A percentile compares a stretch with the other conserved stretches of the same genome.
phyloP scores from a whole-genome alignment of 1,140 invertebrate species.

The Atta cephalotes region DNA sequence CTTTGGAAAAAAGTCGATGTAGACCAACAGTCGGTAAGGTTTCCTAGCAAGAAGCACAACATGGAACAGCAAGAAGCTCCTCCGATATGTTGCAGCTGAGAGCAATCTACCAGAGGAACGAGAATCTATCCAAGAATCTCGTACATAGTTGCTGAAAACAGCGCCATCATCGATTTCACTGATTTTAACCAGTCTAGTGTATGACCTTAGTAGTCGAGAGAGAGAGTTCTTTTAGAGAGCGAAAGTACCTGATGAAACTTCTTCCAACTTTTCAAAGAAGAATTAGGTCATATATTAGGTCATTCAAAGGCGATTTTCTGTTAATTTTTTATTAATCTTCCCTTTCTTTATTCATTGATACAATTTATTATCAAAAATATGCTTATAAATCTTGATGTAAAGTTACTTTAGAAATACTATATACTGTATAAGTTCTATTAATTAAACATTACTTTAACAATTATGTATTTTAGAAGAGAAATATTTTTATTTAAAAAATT shows the following conservation, averaged over 20 bases:
- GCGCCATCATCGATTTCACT: slow-evolving; percentile 66
- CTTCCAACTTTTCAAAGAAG: slow-evolving; percentile 48
- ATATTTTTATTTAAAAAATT: not conserved
- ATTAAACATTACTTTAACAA: no score
- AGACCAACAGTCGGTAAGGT: slow-evolving; percentile 71
- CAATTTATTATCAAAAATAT: not conserved
- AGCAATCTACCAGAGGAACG: slow-evolving; percentile 41
- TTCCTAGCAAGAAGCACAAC: slow-evolving; percentile 39
- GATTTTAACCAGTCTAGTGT: not conserved
- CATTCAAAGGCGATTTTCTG: not conserved
- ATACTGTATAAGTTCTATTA: no score
- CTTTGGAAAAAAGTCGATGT: slow-evolving; percentile 37
- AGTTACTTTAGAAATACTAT: not conserved
- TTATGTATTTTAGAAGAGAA: not conserved
- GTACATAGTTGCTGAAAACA: slow-evolving; percentile 9
- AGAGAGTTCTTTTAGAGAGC: slow-evolving; percentile 30
- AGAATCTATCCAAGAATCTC: slow-evolving; percentile 11
- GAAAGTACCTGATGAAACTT: slow-evolving; percentile 65
- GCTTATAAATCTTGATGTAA: not conserved
- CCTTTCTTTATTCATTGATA: not conserved
- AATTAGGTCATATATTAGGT: slow-evolving; percentile 22
- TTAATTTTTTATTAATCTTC: not conserved
- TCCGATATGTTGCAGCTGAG: slow-evolving; percentile 60
- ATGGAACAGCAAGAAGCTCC: slow-evolving; percentile 56
- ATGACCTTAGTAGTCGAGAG: slow-evolving; percentile 19